These are phyloP conservation scores for Struthidea cinerea DNA, from an alignment of 2,113 vertebrate species.

Conservation along the genomic window DNA sequence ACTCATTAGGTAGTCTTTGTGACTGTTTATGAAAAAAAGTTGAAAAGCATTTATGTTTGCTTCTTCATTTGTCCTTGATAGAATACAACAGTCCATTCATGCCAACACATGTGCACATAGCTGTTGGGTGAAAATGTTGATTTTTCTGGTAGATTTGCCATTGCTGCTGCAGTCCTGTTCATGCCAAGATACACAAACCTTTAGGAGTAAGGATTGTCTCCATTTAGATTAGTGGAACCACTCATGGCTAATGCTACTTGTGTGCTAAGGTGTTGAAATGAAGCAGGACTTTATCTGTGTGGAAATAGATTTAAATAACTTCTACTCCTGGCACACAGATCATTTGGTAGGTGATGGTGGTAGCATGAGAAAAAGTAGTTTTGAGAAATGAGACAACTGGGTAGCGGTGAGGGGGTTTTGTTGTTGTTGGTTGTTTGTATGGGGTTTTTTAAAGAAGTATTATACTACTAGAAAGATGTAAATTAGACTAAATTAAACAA, in stretches of 20 bases:
- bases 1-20: background rate
- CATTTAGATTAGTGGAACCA: fast-evolving
- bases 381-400: background rate
- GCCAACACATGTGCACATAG: background rate
- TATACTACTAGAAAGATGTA: background rate
- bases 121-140: background rate
- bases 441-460: background rate
- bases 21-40: background rate
- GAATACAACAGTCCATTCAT: background rate
- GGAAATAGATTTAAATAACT: background rate
- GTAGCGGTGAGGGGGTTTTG: background rate
- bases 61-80: background rate
- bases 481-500: background rate
- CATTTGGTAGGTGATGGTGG: background rate
- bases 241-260: fast-evolving
- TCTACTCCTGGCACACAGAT: background rate
- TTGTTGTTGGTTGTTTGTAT: background rate
- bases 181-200: background rate
- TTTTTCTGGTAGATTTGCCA: background rate
- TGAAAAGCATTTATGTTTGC: background rate
- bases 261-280: background rate
- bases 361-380: background rate
- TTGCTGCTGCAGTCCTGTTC: background rate
- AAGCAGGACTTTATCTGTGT: background rate
- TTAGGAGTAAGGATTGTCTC: background rate